These are phyloP conservation scores for Perizoma flavofasciatum DNA, from an alignment of 2,888 invertebrate species.

Conservation along the genomic window DNA sequence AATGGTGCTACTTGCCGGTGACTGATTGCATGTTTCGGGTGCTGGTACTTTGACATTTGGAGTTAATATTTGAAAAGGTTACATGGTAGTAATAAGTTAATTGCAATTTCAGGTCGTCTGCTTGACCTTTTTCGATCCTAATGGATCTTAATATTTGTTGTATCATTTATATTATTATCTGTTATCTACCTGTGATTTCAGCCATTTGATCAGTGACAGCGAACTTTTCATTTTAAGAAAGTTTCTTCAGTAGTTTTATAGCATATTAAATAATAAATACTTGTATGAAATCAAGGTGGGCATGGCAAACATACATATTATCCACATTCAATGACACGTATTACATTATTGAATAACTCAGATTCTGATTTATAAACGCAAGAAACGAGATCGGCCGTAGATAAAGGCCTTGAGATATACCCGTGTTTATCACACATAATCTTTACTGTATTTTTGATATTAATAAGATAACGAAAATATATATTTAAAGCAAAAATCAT, in stretches of 20 bases:
- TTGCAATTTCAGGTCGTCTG: slow-evolving; percentile 37
- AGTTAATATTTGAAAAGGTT: slow-evolving; percentile 38
- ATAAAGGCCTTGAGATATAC: slow-evolving; percentile 33
- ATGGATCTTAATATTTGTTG: slow-evolving; percentile 26
- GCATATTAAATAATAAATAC: no score
- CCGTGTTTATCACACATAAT: slow-evolving; percentile 30
- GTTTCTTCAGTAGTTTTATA: no score
- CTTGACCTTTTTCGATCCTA: slow-evolving; percentile 34
- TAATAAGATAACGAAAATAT: slow-evolving; percentile 30
- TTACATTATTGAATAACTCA: slow-evolving; percentile 28
- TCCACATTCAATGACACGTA: slow-evolving; percentile 9
- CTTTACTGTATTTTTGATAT: slow-evolving; percentile 33
- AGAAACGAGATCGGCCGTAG: slow-evolving; percentile 34
- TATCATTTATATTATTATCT: slow-evolving; percentile 7
- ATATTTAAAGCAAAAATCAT: slow-evolving; percentile 30
- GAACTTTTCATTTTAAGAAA: no score
- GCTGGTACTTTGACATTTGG: slow-evolving; percentile 37
- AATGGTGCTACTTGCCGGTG: neutral
- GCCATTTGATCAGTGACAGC: no score
- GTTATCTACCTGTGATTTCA: neutral
- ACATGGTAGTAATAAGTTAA: slow-evolving; percentile 39
- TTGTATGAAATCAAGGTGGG: no score
- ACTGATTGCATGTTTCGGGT: slow-evolving; percentile 12
- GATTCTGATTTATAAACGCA: slow-evolving; percentile 28
- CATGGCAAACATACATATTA: neutral